A percentile compares a stretch with the other conserved stretches of the same genome.
Evolutionary conservation across 1,140 invertebrate species (phyloP).

Genomic region (Rhopalosiphum maidis): DNA sequence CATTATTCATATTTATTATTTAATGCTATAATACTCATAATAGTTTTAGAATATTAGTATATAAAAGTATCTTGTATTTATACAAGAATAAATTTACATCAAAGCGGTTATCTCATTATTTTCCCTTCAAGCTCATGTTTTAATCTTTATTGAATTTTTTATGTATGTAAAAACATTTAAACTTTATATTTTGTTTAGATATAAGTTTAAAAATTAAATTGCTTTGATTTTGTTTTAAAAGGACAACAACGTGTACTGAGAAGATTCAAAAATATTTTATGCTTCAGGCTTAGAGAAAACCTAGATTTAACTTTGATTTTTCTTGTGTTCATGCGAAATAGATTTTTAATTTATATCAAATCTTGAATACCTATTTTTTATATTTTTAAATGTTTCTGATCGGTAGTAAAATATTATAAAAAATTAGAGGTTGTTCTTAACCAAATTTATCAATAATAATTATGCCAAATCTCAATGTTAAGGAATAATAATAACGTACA

Average conservation of each 20-base stretch:
- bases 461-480: background rate
- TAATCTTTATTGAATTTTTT: slow-evolving; percentile 25
- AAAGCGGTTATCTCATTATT: slow-evolving; percentile 17
- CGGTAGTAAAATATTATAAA: background rate
- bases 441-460: background rate
- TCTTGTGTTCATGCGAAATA: background rate
- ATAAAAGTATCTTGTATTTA: background rate
- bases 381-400: background rate
- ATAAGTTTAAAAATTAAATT: slow-evolving; percentile 5
- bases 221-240: slow-evolving; percentile 6
- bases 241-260: background rate
- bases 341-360: background rate
- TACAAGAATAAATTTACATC: background rate
- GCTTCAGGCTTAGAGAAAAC: background rate
- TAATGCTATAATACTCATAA: background rate
- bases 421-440: background rate
- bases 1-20: background rate
- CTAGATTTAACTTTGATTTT: background rate
- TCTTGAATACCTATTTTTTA: too few relatives aligned
- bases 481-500: background rate
- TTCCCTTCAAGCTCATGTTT: background rate
- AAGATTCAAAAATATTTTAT: background rate
- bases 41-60: background rate
- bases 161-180: background rate
- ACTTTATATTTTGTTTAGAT: background rate